phyloP scores from a whole-genome alignment of 1,140 invertebrate species.

The Drosophila trapezifrons region DNA sequence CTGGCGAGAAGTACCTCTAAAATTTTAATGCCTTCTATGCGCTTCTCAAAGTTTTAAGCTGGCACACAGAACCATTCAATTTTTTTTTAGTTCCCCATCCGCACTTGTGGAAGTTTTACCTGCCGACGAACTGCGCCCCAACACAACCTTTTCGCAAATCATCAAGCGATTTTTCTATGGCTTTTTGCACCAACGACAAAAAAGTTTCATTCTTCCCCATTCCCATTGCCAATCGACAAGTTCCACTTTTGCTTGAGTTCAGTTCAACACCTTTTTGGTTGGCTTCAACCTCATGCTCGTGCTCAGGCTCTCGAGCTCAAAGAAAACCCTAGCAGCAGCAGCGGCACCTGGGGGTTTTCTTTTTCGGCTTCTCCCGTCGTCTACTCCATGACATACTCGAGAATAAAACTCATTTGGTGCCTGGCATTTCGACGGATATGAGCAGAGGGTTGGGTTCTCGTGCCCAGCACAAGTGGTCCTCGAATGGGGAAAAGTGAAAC shows the following conservation, averaged over 20 bases:
- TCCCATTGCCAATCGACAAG: constrained; percentile 44
- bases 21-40: constrained; percentile 42
- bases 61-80: constrained; percentile 18
- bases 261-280: constrained; percentile 40
- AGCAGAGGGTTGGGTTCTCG: constrained; percentile 19
- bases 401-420: constrained; percentile 55
- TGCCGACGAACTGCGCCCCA: not conserved
- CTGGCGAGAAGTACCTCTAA: constrained; percentile 21
- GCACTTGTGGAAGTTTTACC: constrained; percentile 29
- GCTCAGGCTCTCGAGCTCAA: constrained; percentile 6
- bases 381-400: constrained; percentile 49
- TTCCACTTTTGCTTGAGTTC: constrained; percentile 52
- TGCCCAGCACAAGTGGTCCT: constrained; percentile 31
- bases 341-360: constrained; percentile 38
- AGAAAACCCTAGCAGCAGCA: constrained; percentile 12
- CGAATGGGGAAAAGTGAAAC: constrained; percentile 23
- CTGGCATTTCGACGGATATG: constrained; percentile 31
- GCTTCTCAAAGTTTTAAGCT: constrained; percentile 31
- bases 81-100: constrained; percentile 23
- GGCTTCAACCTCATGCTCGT: constrained; percentile 10
- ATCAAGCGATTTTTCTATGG: constrained; percentile 44
- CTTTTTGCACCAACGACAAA: constrained; percentile 32
- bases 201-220: constrained; percentile 29
- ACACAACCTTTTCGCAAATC: constrained; percentile 31
- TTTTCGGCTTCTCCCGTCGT: constrained; percentile 7